Evolutionary conservation across 2,113 vertebrate genomes (phyloP), one percentile per base, ranked within the genome.

Genomic region (Macquaria ambigua): DNA sequence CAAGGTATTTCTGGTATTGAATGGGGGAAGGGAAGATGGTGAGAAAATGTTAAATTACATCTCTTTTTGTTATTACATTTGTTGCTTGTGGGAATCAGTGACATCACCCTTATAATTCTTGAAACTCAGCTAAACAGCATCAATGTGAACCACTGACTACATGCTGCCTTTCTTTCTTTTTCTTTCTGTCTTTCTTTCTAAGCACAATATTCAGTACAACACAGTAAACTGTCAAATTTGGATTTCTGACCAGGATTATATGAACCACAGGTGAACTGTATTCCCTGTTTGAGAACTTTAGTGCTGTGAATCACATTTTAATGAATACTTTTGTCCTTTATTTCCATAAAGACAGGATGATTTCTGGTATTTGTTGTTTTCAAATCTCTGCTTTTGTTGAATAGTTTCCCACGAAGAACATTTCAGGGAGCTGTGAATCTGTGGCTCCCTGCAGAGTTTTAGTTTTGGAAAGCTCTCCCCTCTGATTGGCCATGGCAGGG

Each of bases 361-460:
- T 55, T 77, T 78, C 61, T 74, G 46, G 6, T 48, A 37, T 78
- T 64, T n/a, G 25, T 77, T 84, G 61, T 71, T 82, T 76, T 56
- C 52, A 80, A 80, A 77, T 66, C 20, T 72, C 20, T 25, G 52
- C 59, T 75, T 34, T 83, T 90, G 43, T 56, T 71, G 23, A 64
- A 79, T 63, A 25, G 23, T 58, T 66, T 82, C 28, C 68, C 23
- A 37, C 59, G 53, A 90, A 76, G 63, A 82, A 66, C 37, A 25
- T 75, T 89, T 83, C 56, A 63, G 34, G 15, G 28, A 20, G 48
- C 58, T 8, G 50, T 62, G 56, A 63, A 9, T 77, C 31, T 74
- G 46, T 0, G 56, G 66, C 87, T 88, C 75, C 78, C 85, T 46
- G 75, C 48, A 70, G 74, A 82, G 83, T 68, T 86, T 69, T 39